Evolutionary conservation across 2,797 vertebrate genomes (phyloP).

Genomic region (Agapornis canus): DNA sequence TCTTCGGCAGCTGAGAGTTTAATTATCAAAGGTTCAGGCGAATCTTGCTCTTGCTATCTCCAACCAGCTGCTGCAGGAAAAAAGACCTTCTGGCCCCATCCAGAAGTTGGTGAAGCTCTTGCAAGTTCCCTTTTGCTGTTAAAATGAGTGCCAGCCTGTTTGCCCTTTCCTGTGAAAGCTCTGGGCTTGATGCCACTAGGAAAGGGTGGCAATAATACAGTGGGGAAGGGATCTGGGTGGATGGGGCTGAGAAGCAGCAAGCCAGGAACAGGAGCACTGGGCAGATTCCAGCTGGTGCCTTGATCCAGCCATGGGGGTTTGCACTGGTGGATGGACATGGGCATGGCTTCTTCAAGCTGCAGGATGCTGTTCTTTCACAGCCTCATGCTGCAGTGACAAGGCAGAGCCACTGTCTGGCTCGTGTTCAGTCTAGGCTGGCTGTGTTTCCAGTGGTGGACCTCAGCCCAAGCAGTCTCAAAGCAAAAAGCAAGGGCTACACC

Average conservation of each 20-base stretch:
- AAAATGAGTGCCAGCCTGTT: constrained; percentile 37
- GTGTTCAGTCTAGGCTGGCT: rapidly evolving
- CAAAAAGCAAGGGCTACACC: neutral
- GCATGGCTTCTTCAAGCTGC: neutral
- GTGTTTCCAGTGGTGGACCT: neutral
- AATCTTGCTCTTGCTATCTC: constrained; percentile 62
- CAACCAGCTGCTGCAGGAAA: constrained; percentile 57
- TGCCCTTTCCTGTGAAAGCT: constrained; percentile 31
- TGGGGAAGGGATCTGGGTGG: neutral
- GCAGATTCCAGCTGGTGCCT: constrained; percentile 13
- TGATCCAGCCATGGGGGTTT: neutral
- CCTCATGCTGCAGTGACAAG: neutral
- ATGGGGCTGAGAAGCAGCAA: neutral
- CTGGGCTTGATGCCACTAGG: constrained; percentile 36
- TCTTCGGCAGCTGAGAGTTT: constrained; percentile 66
- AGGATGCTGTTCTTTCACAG: neutral
- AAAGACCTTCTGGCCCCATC: constrained; percentile 65
- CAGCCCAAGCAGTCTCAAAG: rapidly evolving
- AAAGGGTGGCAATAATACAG: constrained; percentile 20
- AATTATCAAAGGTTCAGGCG: constrained; percentile 66
- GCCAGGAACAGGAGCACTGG: neutral
- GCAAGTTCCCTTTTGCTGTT: constrained; percentile 40
- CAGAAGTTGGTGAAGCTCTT: constrained; percentile 55
- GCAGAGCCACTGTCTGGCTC: neutral
- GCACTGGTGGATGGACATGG: neutral